Conservation (phyloP, 64 coral and sea anemone genomes). For the Cladopsammia gracilis region DNA sequence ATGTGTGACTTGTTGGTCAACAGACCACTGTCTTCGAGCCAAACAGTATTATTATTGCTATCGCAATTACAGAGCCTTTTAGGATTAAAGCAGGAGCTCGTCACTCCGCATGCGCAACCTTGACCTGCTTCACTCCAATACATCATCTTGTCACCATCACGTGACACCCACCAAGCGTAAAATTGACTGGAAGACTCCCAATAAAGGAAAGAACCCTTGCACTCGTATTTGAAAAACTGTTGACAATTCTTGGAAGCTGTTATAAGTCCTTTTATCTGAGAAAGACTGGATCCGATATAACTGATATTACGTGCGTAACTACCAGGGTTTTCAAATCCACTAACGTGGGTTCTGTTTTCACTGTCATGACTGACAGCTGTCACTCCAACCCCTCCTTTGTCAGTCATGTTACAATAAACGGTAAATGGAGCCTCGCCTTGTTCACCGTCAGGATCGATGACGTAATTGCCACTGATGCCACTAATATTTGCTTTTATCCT, state of each 20-base stretch:
- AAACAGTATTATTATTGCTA: background rate
- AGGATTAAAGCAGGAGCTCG: background rate
- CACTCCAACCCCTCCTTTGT: slow-evolving; percentile 58
- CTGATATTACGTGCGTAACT: background rate
- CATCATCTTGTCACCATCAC: slow-evolving; percentile 36
- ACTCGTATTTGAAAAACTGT: slow-evolving; percentile 71
- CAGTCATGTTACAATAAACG: slow-evolving; percentile 73
- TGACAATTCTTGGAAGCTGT: slow-evolving; percentile 6
- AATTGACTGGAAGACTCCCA: too few relatives aligned
- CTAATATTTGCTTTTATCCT: background rate
- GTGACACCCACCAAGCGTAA: slow-evolving; percentile 51
- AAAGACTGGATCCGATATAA: background rate
- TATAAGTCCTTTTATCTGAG: background rate
- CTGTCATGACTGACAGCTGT: slow-evolving; percentile 73
- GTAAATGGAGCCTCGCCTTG: slow-evolving; percentile 18
- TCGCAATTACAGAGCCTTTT: slow-evolving; percentile 33
- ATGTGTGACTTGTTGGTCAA: slow-evolving; percentile 54
- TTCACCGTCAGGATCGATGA: slow-evolving; percentile 42
- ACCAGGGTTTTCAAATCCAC: background rate
- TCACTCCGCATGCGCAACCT: slow-evolving; percentile 59
- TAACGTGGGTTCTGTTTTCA: slow-evolving; percentile 17
- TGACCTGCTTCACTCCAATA: slow-evolving; percentile 41
- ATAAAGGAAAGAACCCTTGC: background rate
- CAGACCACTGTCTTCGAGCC: slow-evolving; percentile 67
- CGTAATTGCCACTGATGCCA: slow-evolving; percentile 9